A percentile compares a stretch with the other conserved stretches of the same genome.
Evolutionary conservation across 2,888 invertebrate species (phyloP).

Genomic region (Byasa hedistus): DNA sequence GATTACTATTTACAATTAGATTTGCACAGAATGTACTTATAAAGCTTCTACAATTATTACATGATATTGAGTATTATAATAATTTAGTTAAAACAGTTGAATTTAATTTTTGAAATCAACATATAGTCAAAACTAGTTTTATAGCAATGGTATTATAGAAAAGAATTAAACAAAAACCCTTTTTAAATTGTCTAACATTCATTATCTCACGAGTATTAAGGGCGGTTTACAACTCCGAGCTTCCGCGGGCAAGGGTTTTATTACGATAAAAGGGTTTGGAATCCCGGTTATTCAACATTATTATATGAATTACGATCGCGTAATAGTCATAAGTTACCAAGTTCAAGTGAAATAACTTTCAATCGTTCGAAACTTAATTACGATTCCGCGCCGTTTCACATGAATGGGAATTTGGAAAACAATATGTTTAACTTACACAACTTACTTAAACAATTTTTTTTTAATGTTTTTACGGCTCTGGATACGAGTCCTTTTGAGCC

Average conservation of each 20-base stretch:
- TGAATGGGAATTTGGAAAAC: background rate
- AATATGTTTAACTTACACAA: background rate
- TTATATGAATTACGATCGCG: conserved; percentile 18
- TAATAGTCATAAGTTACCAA: conserved; percentile 22
- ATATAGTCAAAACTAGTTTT: conserved; percentile 9
- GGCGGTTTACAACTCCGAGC: conserved; percentile 30
- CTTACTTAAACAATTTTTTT: no score
- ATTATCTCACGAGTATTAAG: conserved; percentile 29
- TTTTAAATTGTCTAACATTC: conserved; percentile 16
- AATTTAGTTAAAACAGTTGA: background rate
- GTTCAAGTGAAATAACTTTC: background rate
- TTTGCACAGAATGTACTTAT: no score
- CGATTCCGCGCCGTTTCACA: background rate
- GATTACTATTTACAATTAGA: no score
- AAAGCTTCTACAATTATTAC: no score
- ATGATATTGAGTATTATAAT: background rate
- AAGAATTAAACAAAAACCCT: background rate
- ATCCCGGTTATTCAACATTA: conserved; percentile 29
- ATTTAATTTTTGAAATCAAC: background rate
- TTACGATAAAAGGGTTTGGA: conserved; percentile 29
- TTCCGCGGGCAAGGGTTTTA: conserved; percentile 30
- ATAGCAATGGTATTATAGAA: background rate
- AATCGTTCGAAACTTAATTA: background rate
- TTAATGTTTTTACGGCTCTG: no score
- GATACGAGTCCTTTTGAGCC: no score